Base-by-base conservation (phyloP, 2,888 invertebrate genomes). In the Heteromyza rotundicornis region DNA sequence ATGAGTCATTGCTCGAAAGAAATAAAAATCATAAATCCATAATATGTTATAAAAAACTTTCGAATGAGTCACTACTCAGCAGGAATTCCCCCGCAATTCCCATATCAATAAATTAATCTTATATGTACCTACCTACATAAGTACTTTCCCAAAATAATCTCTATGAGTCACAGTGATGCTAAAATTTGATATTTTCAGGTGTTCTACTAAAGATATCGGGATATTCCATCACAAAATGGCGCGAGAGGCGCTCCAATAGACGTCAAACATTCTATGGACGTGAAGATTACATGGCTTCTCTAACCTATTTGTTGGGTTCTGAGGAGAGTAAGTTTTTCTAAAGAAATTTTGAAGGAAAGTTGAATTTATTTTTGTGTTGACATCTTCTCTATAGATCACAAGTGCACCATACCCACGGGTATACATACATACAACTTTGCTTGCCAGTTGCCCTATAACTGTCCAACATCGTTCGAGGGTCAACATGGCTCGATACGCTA, bases 401-500 rank as follows among this genome's bases (percentile, higher is more conserved):
- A 71, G 57, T 68, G 66, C 36, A 67, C 56, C 20, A 69, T 79
- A 40, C 63, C 68, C 24, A 64, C 84, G 0, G 87, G 87, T 1
- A 75, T 81, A 1, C 84, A 86, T 62, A 83, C 78, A 7, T 85
- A 84, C 66, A 82, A 81, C 1, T 87, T 87, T 71, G 79, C 84
- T 49, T 84, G 82, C 52, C 78, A 76, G 10, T 74, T 87, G 17
- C 87, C 87, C 3, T 63, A 71, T 24, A 80, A 89, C 65, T 83
- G 92, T 63, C 94, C 94, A 1, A 90, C 92, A 1, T 92, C 92
- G 0, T 94, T 92, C 79, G 90, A 90, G 76, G 90, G 90, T 1
- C 85, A 88, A 72, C 84, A 85, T 82, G 92, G 94, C 0, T 87
- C 88, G 74, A 86, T 95, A 36, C 86, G 91, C 20, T 95, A 95